Evolutionary conservation across 2,113 vertebrate species (phyloP), one percentile per base, ranked within the genome.

Genomic region (Cheilinus undulatus): DNA sequence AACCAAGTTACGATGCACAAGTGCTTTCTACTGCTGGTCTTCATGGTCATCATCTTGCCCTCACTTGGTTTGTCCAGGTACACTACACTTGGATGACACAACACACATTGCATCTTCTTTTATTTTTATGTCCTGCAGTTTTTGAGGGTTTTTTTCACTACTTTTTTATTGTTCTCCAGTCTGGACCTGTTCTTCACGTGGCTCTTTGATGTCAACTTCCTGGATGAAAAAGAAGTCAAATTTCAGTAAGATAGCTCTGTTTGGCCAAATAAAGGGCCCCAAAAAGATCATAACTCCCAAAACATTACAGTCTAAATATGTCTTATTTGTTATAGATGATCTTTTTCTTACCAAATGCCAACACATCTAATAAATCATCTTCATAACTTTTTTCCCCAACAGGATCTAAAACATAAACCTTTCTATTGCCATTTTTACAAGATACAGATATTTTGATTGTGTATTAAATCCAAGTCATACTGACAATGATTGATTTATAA

Each of bases 31-130:
- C 95, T 99, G 61, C 88, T 99, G 84, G 95, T 98, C 60, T 98
- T 99, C 88, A 99, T 99, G 96, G 97, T 98, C 69, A 95, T 99
- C 89, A 96, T 99, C 81, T 93, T 99, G 79, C 98, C 98, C 34
- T 99, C 98, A 0, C 94, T 99, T 73, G 97, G 97, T 28, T 92
- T 99, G 42, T 96, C 96, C 85, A 99, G 97, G 97, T 99, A 95
- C 62, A 52, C 2, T 15, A 17, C 22, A 26, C 69, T 19, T 40
- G 67, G 0, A 40, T 32, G 9, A 61, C n/a, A 24, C 17, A 17
- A 27, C 32, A 32, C 48, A 45, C 15, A 7, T 27, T 49, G 10
- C n/a, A 11, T 51, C 1, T 6, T 5, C 19, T 58, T 58, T 10
- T 26, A 1, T 30, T 11, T 61, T 0, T 69, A 64, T 57, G 9